Evolutionary conservation across 2,888 invertebrate genomes (phyloP).

Genomic region (Sylvicola fuscatus): DNA sequence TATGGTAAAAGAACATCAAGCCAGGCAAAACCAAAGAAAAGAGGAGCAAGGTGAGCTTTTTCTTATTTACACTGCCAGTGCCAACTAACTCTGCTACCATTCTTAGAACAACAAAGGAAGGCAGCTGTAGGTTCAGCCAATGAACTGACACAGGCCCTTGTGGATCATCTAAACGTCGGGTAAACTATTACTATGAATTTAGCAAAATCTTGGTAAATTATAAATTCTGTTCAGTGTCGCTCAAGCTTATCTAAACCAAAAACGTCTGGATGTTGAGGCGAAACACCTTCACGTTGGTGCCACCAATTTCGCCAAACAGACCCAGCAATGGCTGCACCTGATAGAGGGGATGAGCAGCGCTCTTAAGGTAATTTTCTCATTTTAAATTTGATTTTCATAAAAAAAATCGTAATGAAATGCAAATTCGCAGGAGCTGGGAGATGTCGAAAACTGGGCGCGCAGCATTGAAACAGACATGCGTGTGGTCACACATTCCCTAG

Average conservation of each 20-base stretch:
- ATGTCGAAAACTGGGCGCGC: constrained; percentile 96
- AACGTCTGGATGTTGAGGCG: constrained; percentile 91
- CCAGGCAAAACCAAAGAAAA: constrained; percentile 54
- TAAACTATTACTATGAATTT: constrained; percentile 21
- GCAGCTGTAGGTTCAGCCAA: constrained; percentile 87
- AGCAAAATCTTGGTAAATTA: too few species aligned
- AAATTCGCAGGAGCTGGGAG: constrained; percentile 58
- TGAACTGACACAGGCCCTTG: constrained; percentile 79
- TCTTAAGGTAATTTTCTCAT: constrained; percentile 35
- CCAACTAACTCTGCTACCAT: not conserved
- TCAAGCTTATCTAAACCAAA: constrained; percentile 95
- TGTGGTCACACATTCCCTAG: constrained; percentile 76
- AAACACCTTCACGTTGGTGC: constrained; percentile 89
- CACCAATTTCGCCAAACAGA: constrained; percentile 87
- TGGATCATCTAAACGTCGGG: constrained; percentile 97
- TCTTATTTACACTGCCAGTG: not conserved
- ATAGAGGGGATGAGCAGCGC: constrained; percentile 75
- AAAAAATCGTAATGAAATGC: too few species aligned
- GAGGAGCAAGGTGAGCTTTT: constrained; percentile 49
- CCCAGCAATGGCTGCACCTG: constrained; percentile 88
- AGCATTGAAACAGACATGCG: constrained; percentile 94
- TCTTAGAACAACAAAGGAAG: constrained; percentile 78
- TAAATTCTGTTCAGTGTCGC: constrained; percentile 44
- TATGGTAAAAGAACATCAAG: constrained; percentile 73
- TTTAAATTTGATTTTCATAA: too few species aligned